Percentiles rank a stretch among this genome's conserved stretches.
Conservation (phyloP, 2,797 vertebrate species). For the Myripristis murdjan region DNA sequence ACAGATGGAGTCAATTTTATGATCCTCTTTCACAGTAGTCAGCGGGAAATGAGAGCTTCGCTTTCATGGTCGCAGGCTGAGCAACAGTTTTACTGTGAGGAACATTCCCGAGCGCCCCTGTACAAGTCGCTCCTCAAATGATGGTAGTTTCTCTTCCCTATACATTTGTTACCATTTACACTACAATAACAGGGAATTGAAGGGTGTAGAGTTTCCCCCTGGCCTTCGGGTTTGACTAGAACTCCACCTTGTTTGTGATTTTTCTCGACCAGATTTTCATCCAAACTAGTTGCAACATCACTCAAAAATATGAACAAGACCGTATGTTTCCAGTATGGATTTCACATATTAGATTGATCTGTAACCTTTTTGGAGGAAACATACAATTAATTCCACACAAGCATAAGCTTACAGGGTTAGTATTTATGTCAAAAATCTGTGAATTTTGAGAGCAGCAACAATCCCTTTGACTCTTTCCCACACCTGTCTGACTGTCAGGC, state of each 20-base stretch:
- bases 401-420: constrained; percentile 5
- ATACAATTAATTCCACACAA: constrained; percentile 20
- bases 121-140: constrained; percentile 34
- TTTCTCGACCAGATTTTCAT: constrained; percentile 6
- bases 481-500: constrained; percentile 57
- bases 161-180: constrained; percentile 56
- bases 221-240: constrained; percentile 21
- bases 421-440: constrained; percentile 7
- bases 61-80: constrained; percentile 72
- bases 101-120: constrained; percentile 57
- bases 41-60: constrained; percentile 79
- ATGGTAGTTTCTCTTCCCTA: constrained; percentile 42
- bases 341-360: constrained; percentile 8
- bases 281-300: too few species aligned
- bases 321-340: constrained; percentile 2
- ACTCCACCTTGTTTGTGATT: constrained; percentile 10
- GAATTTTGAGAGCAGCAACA: constrained; percentile 21
- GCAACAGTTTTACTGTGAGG: constrained; percentile 69
- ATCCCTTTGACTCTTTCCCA: constrained; percentile 52
- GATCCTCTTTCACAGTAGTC: constrained; percentile 84
- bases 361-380: background rate
- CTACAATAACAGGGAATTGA: constrained; percentile 36
- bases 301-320: background rate
- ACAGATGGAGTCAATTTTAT: constrained; percentile 85
- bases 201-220: constrained; percentile 14